Evolutionary conservation across 2,888 invertebrate genomes (phyloP).

Genomic region (Mycogona germanica): DNA sequence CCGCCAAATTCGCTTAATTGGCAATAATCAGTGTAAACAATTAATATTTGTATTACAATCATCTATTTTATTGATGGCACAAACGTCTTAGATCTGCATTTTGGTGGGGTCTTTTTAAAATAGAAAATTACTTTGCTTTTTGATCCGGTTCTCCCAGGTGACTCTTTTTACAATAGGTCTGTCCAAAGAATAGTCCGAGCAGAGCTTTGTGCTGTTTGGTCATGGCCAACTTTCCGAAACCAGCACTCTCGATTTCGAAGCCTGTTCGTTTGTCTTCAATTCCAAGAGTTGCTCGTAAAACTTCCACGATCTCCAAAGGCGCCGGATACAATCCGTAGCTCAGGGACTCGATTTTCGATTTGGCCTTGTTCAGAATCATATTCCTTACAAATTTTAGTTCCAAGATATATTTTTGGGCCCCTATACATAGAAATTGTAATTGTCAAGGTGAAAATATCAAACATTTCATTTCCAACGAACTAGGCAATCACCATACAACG

Average conservation of each 20-base stretch:
- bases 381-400: slow-evolving; percentile 68
- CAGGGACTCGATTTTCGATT: slow-evolving; percentile 80
- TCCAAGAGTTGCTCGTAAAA: slow-evolving; percentile 67
- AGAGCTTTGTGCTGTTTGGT: slow-evolving; percentile 87
- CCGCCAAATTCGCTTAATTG: no score
- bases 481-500: no score
- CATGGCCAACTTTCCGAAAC: slow-evolving; percentile 81
- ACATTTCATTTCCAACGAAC: no score
- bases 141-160: slow-evolving; percentile 76
- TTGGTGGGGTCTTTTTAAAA: no score
- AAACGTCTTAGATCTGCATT: no score
- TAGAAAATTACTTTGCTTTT: slow-evolving; percentile 61
- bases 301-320: slow-evolving; percentile 66
- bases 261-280: slow-evolving; percentile 61
- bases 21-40: no score
- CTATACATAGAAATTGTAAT: slow-evolving; percentile 34
- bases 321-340: slow-evolving; percentile 94
- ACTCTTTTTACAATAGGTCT: slow-evolving; percentile 97
- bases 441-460: no score
- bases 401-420: slow-evolving; percentile 52
- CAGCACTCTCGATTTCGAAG: slow-evolving; percentile 72
- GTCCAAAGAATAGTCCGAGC: slow-evolving; percentile 86
- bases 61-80: no score
- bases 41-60: no score
- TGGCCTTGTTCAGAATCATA: slow-evolving; percentile 79